Conservation (phyloP, 2,797 vertebrate genomes). For the Sebastes iracundus region DNA sequence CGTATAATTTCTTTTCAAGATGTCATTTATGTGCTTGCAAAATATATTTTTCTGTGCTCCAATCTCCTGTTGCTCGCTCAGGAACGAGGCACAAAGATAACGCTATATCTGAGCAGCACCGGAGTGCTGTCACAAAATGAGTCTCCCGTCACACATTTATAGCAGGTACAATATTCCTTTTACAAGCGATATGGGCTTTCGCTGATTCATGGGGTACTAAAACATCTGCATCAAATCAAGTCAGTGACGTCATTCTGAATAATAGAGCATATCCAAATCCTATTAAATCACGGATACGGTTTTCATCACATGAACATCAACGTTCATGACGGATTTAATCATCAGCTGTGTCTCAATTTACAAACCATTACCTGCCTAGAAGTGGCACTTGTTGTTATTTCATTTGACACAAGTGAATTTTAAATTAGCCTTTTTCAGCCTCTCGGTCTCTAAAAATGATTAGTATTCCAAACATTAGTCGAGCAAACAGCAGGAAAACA, state of each 20-base stretch:
- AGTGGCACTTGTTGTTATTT: constrained; percentile 7
- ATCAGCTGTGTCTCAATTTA: constrained; percentile 14
- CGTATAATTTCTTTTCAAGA: background rate
- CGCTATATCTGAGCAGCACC: background rate
- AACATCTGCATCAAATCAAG: constrained; percentile 32
- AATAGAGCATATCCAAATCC: background rate
- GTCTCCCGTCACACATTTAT: constrained; percentile 42
- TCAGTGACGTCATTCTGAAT: constrained; percentile 13
- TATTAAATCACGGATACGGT: constrained; percentile 15
- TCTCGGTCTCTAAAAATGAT: background rate
- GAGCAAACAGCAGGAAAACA: background rate
- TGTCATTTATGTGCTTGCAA: background rate
- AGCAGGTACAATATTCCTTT: constrained; percentile 46
- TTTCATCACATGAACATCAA: background rate
- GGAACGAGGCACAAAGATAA: background rate
- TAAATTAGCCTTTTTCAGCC: constrained; percentile 1
- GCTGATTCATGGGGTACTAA: constrained; percentile 41
- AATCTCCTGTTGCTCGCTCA: background rate
- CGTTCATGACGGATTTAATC: constrained; percentile 17
- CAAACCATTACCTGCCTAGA: background rate
- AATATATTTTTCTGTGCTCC: background rate
- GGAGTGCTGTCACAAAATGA: constrained; percentile 23
- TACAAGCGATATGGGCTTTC: constrained; percentile 22
- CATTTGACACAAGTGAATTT: constrained; percentile 7
- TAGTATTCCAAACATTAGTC: background rate